phyloP scores from a whole-genome alignment of 2,113 vertebrate species.

The Burhinus oedicnemus region DNA sequence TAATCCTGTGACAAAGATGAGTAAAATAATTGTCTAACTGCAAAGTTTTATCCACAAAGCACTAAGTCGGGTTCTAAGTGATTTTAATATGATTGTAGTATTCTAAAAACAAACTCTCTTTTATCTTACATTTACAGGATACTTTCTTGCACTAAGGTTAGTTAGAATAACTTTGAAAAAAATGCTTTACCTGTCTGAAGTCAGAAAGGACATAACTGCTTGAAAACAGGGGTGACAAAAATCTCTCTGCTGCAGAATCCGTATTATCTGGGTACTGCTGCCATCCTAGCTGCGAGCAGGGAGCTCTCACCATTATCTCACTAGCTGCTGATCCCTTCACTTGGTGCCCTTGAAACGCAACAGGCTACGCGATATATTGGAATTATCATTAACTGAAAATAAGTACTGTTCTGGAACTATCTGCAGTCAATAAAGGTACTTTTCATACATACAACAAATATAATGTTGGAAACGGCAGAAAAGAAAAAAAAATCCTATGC shows the following conservation, averaged over 20 bases:
- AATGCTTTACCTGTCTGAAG: slow-evolving; percentile 69
- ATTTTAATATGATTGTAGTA: background rate
- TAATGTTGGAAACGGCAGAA: background rate
- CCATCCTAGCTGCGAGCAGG: background rate
- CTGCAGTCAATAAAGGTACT: background rate
- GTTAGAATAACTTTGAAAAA: background rate
- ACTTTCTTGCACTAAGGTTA: background rate
- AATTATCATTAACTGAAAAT: background rate
- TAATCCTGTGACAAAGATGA: background rate
- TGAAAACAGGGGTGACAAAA: slow-evolving; percentile 7
- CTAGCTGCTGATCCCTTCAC: slow-evolving; percentile 77
- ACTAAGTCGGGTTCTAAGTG: fast-evolving
- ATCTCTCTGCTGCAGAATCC: background rate
- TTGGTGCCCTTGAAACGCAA: slow-evolving; percentile 75
- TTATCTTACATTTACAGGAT: background rate
- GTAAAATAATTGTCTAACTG: background rate
- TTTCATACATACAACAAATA: background rate
- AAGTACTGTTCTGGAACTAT: background rate
- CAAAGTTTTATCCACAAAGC: background rate
- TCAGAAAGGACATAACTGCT: background rate
- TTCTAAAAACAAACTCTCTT: background rate
- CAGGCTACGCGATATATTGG: slow-evolving; percentile 58
- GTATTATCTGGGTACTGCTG: background rate
- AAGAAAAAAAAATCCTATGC: background rate
- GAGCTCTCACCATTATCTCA: slow-evolving; percentile 58